These are phyloP conservation scores for Cartodere bifasciata DNA, from an alignment of 2,888 invertebrate species.

Conservation along the genomic window DNA sequence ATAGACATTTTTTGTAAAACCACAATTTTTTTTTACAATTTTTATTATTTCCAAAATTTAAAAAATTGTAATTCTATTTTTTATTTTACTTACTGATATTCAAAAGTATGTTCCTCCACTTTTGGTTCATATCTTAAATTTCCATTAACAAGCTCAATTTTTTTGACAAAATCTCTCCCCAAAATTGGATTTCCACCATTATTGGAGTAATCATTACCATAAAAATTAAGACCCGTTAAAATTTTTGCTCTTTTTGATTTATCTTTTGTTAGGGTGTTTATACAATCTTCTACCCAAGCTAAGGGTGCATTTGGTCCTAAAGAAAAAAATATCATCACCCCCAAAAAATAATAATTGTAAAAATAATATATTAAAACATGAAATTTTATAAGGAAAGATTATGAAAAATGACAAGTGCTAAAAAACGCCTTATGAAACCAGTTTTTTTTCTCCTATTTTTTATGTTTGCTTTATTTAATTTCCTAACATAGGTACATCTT, in stretches of 20 bases:
- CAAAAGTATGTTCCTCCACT: conserved; percentile 73
- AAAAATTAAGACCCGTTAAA: conserved; percentile 83
- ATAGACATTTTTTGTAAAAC: too few species aligned
- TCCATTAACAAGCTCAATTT: conserved; percentile 61
- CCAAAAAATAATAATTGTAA: too few species aligned
- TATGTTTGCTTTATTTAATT: too few species aligned
- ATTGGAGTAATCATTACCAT: conserved; percentile 77
- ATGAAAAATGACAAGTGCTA: too few species aligned
- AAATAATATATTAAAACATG: too few species aligned
- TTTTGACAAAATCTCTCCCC: conserved; percentile 63
- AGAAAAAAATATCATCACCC: conserved; percentile 15
- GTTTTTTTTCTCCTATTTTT: too few species aligned
- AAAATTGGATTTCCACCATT: conserved; percentile 75
- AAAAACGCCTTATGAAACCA: too few species aligned
- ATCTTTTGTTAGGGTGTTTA: conserved; percentile 58
- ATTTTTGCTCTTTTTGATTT: conserved; percentile 59
- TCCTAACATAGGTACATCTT: conserved; percentile 4
- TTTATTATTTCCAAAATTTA: too few species aligned
- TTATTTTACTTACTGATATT: conserved; percentile 70
- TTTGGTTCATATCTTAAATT: conserved; percentile 65
- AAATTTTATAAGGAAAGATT: too few species aligned
- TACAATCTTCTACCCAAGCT: conserved; percentile 66
- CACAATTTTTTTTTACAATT: too few species aligned
- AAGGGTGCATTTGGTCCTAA: conserved; percentile 81
- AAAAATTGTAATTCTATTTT: too few species aligned